Evolutionary conservation across 2,113 vertebrate species (phyloP).

Genomic region (Promerops cafer): DNA sequence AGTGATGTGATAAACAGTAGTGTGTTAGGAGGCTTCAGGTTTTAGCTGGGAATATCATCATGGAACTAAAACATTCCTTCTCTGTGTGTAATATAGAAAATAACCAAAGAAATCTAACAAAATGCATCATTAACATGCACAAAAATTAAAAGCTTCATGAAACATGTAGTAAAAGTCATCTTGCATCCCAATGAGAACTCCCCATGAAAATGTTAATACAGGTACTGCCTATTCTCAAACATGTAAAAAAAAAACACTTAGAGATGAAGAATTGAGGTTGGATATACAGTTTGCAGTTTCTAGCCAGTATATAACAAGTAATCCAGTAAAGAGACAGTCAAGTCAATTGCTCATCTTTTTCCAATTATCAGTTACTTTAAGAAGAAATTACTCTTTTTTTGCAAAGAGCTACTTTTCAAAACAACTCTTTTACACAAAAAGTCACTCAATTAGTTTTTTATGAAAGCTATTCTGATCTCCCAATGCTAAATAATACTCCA

Average conservation of each 20-base stretch:
- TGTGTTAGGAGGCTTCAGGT: background rate
- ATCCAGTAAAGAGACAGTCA: background rate
- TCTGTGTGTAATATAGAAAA: background rate
- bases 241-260: too few relatives aligned
- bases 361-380: background rate
- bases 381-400: background rate
- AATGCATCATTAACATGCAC: background rate
- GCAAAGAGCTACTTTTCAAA: background rate
- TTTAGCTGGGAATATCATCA: background rate
- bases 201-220: background rate
- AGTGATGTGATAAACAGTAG: background rate
- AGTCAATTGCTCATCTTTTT: background rate
- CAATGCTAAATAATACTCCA: background rate
- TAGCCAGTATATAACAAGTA: background rate
- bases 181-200: background rate
- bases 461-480: background rate
- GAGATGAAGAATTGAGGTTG: background rate
- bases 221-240: background rate
- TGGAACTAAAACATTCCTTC: background rate
- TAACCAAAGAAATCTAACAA: background rate
- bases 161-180: background rate
- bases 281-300: background rate
- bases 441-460: background rate
- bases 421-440: background rate
- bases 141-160: background rate